Evolutionary conservation across 2,797 vertebrate species (phyloP).

Genomic region (Acipenser ruthenus): DNA sequence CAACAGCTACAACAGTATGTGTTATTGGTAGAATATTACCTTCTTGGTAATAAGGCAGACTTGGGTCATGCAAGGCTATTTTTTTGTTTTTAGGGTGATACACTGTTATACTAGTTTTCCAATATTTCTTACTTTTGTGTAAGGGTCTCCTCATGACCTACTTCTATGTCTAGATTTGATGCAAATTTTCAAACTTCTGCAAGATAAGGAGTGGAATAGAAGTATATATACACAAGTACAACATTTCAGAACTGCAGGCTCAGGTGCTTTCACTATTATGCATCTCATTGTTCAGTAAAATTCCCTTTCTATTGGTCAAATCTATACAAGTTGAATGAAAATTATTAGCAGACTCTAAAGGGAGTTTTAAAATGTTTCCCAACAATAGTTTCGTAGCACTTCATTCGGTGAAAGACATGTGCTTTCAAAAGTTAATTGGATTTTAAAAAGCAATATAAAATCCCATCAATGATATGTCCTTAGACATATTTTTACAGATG

Average conservation of each 20-base stretch:
- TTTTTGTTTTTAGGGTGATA: too few relatives aligned
- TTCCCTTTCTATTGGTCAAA: constrained; percentile 37
- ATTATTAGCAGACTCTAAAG: constrained; percentile 48
- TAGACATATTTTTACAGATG: constrained; percentile 48
- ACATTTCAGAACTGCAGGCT: constrained; percentile 42
- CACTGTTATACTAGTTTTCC: too few relatives aligned
- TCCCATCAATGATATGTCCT: constrained; percentile 56
- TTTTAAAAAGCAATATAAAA: constrained; percentile 56
- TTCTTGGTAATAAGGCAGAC: too few relatives aligned
- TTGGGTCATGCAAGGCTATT: too few relatives aligned
- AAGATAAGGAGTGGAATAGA: too few relatives aligned
- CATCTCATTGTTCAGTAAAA: constrained; percentile 51
- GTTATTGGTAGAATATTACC: too few relatives aligned
- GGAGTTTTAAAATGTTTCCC: constrained; percentile 40
- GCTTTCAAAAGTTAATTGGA: constrained; percentile 67
- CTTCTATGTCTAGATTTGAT: too few relatives aligned
- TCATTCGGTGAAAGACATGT: constrained; percentile 55
- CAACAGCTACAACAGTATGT: too few relatives aligned
- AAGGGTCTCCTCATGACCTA: too few relatives aligned
- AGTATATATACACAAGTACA: too few relatives aligned
- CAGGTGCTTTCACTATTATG: constrained; percentile 40
- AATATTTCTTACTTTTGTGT: too few relatives aligned
- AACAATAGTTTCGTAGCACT: constrained; percentile 60
- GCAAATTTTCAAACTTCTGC: too few relatives aligned
- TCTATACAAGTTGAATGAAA: constrained; percentile 52